Conservation (phyloP, 2,888 invertebrate genomes). For the Drosophila demipolita region DNA sequence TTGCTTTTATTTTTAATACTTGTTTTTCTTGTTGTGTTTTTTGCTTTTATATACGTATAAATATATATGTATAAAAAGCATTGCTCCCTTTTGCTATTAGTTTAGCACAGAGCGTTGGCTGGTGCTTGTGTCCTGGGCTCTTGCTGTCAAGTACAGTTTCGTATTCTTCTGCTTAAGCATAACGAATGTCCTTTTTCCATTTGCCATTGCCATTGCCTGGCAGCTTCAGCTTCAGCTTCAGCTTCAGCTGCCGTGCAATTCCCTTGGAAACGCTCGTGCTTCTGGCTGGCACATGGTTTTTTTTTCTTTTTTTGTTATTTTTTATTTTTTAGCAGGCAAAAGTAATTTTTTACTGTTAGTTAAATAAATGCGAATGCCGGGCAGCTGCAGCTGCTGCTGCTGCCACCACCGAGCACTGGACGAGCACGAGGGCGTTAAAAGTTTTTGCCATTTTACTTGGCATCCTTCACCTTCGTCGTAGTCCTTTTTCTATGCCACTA, state of each 20-base stretch:
- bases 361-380: conserved; percentile 74
- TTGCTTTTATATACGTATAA: conserved; percentile 2
- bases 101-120: conserved; percentile 50
- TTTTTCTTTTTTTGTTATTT: neutral
- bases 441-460: conserved; percentile 70
- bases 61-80: conserved; percentile 32
- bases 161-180: conserved; percentile 82
- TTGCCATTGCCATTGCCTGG: conserved; percentile 40
- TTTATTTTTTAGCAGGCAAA: conserved; percentile 57
- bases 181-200: conserved; percentile 80
- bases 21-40: conserved; percentile 25
- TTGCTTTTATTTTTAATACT: conserved; percentile 56
- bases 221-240: conserved; percentile 7
- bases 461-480: conserved; percentile 49
- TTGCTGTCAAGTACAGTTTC: conserved; percentile 80
- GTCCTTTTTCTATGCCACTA: conserved; percentile 22
- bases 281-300: conserved; percentile 13
- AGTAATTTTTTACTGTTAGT: conserved; percentile 80
- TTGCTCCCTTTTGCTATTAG: conserved; percentile 70
- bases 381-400: conserved; percentile 51
- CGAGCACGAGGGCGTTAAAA: conserved; percentile 77
- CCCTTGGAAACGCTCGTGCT: conserved; percentile 57
- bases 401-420: conserved; percentile 34
- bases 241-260: conserved; percentile 48
- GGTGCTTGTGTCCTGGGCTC: conserved; percentile 40